A percentile compares a stretch with the other conserved stretches of the same genome.
Conservation (phyloP, 2,888 invertebrate genomes). For the Sinelater perroti region DNA sequence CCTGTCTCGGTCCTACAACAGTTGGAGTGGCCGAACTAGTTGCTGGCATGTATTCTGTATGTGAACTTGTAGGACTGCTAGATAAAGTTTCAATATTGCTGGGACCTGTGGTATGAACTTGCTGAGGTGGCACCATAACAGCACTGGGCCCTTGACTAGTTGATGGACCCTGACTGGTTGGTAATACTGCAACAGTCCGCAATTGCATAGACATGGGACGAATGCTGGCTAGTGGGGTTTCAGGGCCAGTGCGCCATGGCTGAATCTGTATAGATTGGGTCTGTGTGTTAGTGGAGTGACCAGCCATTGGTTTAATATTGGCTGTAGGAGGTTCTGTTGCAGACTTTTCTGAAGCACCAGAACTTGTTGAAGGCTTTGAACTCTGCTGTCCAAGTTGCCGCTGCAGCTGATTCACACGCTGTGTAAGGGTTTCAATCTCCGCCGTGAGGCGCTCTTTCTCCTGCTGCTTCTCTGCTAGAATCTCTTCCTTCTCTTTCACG, state of each 20-base stretch:
- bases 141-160: slow-evolving; percentile 58
- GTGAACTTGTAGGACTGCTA: slow-evolving; percentile 77
- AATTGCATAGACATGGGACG: slow-evolving; percentile 85
- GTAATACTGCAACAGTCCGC: slow-evolving; percentile 73
- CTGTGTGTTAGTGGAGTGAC: slow-evolving; percentile 59
- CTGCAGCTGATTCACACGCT: slow-evolving; percentile 63
- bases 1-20: slow-evolving; percentile 66
- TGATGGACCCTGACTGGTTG: slow-evolving; percentile 71
- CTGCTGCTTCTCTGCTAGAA: slow-evolving; percentile 65
- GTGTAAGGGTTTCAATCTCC: slow-evolving; percentile 75
- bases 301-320: slow-evolving; percentile 94
- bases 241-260: slow-evolving; percentile 75
- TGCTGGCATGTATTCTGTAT: slow-evolving; percentile 87
- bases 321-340: slow-evolving; percentile 79
- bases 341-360: slow-evolving; percentile 68
- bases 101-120: slow-evolving; percentile 66
- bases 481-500: slow-evolving; percentile 71
- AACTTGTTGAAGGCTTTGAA: slow-evolving; percentile 74
- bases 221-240: slow-evolving; percentile 91
- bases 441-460: slow-evolving; percentile 76
- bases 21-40: slow-evolving; percentile 75
- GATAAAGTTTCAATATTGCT: slow-evolving; percentile 64
- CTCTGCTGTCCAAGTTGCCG: slow-evolving; percentile 70
- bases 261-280: slow-evolving; percentile 67
- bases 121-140: slow-evolving; percentile 69